phyloP scores from a whole-genome alignment of 1,140 invertebrate genomes.

The Pollicipes pollicipes region DNA sequence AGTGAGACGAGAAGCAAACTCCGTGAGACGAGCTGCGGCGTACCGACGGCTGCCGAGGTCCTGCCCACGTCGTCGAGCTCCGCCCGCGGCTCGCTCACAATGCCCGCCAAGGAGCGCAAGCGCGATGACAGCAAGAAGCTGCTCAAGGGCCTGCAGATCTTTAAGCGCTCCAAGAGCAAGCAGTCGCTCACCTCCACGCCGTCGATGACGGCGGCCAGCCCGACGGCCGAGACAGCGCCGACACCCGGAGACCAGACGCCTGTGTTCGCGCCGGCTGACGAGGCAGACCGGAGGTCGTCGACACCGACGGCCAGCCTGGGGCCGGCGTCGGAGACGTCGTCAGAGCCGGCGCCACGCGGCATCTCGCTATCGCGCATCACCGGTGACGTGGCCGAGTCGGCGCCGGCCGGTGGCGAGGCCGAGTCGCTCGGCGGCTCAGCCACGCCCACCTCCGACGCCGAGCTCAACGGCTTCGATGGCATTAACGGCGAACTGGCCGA shows the following conservation, averaged over 20 bases:
- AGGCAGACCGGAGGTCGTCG: too few species aligned
- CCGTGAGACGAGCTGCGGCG: background rate
- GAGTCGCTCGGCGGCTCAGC: background rate
- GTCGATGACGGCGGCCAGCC: background rate
- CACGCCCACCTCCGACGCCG: background rate
- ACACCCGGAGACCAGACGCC: background rate
- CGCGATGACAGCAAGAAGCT: background rate
- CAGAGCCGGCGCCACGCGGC: too few species aligned
- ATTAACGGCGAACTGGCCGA: background rate
- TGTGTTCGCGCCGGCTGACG: background rate
- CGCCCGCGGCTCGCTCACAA: background rate
- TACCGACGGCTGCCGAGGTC: too few species aligned
- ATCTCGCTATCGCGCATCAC: background rate
- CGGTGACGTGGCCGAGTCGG: background rate
- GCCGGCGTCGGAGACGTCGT: background rate
- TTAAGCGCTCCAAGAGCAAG: background rate
- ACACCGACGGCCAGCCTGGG: background rate
- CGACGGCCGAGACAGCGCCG: background rate
- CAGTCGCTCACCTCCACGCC: background rate
- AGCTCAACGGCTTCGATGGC: background rate
- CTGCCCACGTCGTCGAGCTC: background rate
- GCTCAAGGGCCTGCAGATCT: background rate
- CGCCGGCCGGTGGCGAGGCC: background rate
- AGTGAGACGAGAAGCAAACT: background rate
- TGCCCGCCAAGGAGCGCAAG: background rate